phyloP scores from a whole-genome alignment of 2,888 invertebrate genomes.

The Drosophila percnosoma region DNA sequence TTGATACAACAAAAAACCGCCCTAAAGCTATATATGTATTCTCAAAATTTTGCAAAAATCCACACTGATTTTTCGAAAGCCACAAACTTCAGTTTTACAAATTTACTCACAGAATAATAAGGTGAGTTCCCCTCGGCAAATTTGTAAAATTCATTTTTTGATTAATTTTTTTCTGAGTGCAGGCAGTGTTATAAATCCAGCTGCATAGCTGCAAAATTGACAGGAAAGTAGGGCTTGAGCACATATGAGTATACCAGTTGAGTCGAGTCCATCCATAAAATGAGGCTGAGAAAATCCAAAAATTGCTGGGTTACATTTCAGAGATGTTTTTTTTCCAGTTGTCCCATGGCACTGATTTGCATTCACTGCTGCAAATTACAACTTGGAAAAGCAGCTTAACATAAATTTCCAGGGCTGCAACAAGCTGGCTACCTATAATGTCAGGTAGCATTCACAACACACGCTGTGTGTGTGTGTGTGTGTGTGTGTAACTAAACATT shows the following conservation, averaged over 20 bases:
- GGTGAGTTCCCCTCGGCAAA: background rate
- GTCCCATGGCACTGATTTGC: slow-evolving; percentile 41
- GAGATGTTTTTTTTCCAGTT: slow-evolving; percentile 4
- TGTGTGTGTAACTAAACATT: slow-evolving; percentile 75
- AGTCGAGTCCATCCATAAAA: slow-evolving; percentile 1
- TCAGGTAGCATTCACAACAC: slow-evolving; percentile 6
- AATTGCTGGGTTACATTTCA: slow-evolving; percentile 36
- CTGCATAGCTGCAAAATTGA: slow-evolving; percentile 9
- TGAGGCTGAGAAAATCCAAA: background rate
- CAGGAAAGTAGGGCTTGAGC: background rate
- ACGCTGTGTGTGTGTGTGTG: background rate
- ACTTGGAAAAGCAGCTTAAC: slow-evolving; percentile 60
- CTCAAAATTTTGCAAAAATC: background rate
- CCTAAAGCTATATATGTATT: too few relatives aligned
- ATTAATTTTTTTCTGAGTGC: background rate
- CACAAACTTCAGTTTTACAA: background rate
- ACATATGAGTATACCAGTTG: background rate
- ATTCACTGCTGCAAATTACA: slow-evolving; percentile 52
- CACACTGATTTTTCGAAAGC: background rate
- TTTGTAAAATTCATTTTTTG: background rate
- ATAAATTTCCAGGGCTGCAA: slow-evolving; percentile 51
- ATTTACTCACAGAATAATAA: background rate
- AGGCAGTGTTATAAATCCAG: background rate
- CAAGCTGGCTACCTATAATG: slow-evolving; percentile 35
- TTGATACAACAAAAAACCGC: too few relatives aligned